A percentile compares a stretch with the other conserved stretches of the same genome.
Conservation (phyloP, 1,140 invertebrate genomes). For the Ruditapes philippinarum region DNA sequence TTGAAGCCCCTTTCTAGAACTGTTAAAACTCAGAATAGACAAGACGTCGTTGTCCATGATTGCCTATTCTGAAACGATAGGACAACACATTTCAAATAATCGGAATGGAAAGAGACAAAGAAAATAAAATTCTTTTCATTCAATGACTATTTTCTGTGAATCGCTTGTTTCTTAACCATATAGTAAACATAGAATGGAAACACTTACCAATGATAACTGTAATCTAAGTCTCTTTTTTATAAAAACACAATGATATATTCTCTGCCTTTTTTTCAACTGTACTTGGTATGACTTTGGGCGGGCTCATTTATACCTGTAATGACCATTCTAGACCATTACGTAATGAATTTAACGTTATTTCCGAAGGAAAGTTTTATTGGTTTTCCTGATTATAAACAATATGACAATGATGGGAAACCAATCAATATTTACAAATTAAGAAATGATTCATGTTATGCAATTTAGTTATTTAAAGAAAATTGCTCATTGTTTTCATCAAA, state of each 20-base stretch:
- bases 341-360: not conserved
- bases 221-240: not conserved
- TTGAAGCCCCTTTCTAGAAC: not conserved
- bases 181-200: not conserved
- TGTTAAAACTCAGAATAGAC: constrained; percentile 41
- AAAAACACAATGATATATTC: not conserved
- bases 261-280: too few relatives aligned
- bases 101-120: not conserved
- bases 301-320: not conserved
- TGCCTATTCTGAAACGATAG: not conserved
- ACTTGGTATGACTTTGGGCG: not conserved
- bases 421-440: not conserved
- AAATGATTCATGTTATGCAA: too few relatives aligned
- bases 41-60: constrained; percentile 30
- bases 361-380: not conserved
- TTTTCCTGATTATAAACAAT: not conserved
- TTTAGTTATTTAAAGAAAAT: not conserved
- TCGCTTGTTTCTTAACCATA: not conserved
- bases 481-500: too few relatives aligned
- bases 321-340: not conserved
- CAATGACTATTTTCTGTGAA: not conserved
- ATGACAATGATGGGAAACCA: not conserved
- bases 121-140: too few relatives aligned
- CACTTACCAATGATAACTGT: not conserved
- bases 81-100: not conserved